Evolutionary conservation across 2,888 invertebrate species (phyloP).

Genomic region (Diarsia rubi): DNA sequence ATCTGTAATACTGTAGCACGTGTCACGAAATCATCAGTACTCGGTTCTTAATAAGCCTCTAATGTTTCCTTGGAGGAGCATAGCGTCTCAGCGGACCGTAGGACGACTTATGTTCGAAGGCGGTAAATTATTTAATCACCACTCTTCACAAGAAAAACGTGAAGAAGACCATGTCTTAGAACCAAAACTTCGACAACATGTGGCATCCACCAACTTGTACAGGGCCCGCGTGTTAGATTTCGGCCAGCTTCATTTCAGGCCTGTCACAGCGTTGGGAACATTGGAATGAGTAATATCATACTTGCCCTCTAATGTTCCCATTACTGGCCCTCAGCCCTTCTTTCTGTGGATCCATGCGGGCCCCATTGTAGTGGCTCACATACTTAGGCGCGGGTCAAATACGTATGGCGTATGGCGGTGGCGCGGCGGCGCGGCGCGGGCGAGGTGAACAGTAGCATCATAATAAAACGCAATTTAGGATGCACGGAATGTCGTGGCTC

Average conservation of each 20-base stretch:
- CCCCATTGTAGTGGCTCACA: background rate
- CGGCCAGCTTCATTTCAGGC: background rate
- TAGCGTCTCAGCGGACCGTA: background rate
- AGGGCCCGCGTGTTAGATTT: background rate
- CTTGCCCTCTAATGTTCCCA: background rate
- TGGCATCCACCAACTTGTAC: background rate
- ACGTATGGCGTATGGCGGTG: too few relatives aligned
- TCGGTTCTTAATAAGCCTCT: background rate
- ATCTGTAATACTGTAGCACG: conserved; percentile 70
- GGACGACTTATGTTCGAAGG: background rate
- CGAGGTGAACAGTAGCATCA: too few relatives aligned
- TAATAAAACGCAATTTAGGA: too few relatives aligned
- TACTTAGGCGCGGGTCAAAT: too few relatives aligned
- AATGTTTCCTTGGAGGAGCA: background rate
- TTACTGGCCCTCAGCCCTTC: background rate
- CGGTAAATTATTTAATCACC: background rate
- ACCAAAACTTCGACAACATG: background rate
- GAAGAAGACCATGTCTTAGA: background rate
- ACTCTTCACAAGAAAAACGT: too few relatives aligned
- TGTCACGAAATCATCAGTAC: conserved; percentile 44
- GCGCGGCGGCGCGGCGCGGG: too few relatives aligned
- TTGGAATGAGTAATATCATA: background rate
- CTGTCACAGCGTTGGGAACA: background rate
- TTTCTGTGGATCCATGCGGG: background rate
- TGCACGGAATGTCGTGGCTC: too few relatives aligned